Evolutionary conservation across 2,113 vertebrate species (phyloP), one percentile per base, ranked within the genome.

Genomic region (Phoxinus phoxinus): DNA sequence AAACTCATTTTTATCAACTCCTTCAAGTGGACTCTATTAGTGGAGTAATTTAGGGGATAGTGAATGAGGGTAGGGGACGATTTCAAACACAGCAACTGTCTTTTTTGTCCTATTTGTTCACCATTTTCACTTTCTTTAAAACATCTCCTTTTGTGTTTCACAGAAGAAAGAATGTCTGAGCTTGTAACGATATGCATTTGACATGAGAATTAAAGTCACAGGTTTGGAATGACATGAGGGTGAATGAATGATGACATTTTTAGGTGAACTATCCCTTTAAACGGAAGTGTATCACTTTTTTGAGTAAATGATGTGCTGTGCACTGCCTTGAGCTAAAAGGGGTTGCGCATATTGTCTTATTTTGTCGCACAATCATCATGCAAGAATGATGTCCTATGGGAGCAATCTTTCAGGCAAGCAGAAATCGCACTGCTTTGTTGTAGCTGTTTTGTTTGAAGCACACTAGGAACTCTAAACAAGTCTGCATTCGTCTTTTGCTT

Each of bases 361-460:
- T 72, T n/a, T 71, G 65, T 35, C 67, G 15, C 63, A 69, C 59
- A 48, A 8, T 69, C 59, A 82, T 69, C 27, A 41, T 37, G 23
- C 67, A 72, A 25, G 51, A 83, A 41, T 56, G 13, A 83, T 83
- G 51, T 83, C 65, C 27, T 72, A 56, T 83, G 81, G 48, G 46
- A 72, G 67, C 67, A 17, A 72, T 83, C 65, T 56, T 58, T 82
- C 44, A 82, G 44, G 80, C n/a, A 53, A 53, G 27, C 27, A 83
- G 72, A 72, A 83, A 72, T 19, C 25, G 67, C 63, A 30, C 37
- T 69, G 65, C 61, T 83, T 72, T 83, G 65, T 72, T 56, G 81
- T 72, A 83, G 56, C 48, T 3, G 81, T 25, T 72, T 83, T 81
- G 78, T 86, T 88, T 88, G 77, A 80, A 81, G 83, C 46, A 72